These are phyloP conservation scores for Vanacampus margaritifer DNA, from an alignment of 2,113 vertebrate species.

Conservation along the genomic window DNA sequence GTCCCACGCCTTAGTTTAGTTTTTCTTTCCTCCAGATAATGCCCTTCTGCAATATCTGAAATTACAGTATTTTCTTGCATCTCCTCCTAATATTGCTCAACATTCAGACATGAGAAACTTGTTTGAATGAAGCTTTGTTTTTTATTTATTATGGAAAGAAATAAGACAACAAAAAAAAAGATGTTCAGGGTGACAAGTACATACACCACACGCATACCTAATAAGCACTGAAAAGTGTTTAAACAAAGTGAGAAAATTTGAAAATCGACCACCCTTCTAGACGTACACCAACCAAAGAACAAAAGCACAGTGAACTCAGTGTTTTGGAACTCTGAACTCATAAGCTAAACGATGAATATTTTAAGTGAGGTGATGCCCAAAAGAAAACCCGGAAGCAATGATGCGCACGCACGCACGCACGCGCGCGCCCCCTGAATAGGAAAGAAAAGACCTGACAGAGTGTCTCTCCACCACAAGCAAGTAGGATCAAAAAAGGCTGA, in stretches of 20 bases:
- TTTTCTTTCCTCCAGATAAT: not conserved
- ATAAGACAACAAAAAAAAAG: constrained; percentile 9
- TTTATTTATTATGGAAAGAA: constrained; percentile 58
- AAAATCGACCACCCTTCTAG: not conserved
- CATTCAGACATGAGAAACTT: constrained; percentile 13
- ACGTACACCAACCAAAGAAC: constrained; percentile 1
- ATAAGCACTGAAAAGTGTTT: constrained; percentile 26
- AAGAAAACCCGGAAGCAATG: constrained; percentile 17
- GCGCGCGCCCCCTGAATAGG: constrained; percentile 16
- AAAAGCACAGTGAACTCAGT: constrained; percentile 37
- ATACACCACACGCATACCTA: constrained; percentile 38
- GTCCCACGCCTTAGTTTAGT: too few species aligned
- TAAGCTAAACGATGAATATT: constrained; percentile 39
- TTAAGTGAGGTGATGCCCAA: constrained; percentile 39
- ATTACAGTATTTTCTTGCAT: not conserved
- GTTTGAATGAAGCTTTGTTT: constrained; percentile 44
- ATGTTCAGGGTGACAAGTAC: constrained; percentile 41
- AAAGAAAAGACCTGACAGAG: constrained; percentile 43
- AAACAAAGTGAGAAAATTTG: not conserved
- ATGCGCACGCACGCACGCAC: not conserved
- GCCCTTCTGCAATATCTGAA: not conserved
- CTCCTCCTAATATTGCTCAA: not conserved
- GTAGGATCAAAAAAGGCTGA: constrained; percentile 26
- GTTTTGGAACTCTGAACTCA: constrained; percentile 55
- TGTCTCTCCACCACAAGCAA: constrained; percentile 39